These are phyloP conservation scores for Nestor notabilis DNA, from an alignment of 2,113 vertebrate genomes.

Conservation along the genomic window DNA sequence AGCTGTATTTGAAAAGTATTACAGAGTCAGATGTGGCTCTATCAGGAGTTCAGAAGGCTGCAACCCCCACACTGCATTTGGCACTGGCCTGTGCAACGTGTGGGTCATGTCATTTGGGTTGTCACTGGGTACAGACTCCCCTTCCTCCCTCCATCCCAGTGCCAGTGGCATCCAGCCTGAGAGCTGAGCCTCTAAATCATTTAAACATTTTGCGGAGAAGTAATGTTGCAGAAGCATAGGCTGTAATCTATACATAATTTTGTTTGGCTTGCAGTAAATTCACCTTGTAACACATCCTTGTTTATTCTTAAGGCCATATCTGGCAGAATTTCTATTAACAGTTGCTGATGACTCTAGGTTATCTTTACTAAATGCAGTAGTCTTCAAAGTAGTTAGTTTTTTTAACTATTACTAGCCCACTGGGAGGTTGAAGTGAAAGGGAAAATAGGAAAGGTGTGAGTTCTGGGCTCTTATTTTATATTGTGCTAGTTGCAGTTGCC, in stretches of 20 bases:
- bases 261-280: neutral
- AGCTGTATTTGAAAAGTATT: neutral
- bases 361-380: neutral
- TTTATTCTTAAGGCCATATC: neutral
- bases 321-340: neutral
- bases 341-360: neutral
- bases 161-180: neutral
- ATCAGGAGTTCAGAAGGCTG: neutral
- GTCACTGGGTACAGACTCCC: neutral
- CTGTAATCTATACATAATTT: neutral
- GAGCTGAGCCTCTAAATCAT: neutral
- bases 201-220: neutral
- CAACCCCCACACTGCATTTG: rapidly evolving
- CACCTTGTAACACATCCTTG: neutral
- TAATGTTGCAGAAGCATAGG: neutral
- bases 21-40: neutral
- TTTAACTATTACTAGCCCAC: neutral
- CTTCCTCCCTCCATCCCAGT: neutral
- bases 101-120: neutral
- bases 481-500: neutral
- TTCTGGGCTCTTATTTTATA: neutral
- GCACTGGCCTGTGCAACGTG: neutral
- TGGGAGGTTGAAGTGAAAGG: neutral
- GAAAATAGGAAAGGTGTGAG: neutral
- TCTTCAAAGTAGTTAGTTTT: neutral